Percentiles rank a stretch among this genome's conserved stretches.
phyloP scores from a whole-genome alignment of 2,797 vertebrate species.

The Argentina silus region DNA sequence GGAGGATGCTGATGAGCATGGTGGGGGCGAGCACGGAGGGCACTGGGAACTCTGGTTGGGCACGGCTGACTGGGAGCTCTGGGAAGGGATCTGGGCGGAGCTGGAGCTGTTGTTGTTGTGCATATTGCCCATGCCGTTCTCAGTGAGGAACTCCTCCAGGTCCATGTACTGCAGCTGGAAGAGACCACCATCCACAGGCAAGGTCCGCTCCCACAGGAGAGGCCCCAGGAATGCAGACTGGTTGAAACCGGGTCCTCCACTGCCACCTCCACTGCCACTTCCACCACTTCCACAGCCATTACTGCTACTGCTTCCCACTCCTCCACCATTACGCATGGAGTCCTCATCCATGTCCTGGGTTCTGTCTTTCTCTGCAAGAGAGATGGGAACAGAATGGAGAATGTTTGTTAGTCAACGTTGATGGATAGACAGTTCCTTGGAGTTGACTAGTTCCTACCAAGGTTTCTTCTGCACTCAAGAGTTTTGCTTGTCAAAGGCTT shows the following conservation, averaged over 20 bases:
- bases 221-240: slow-evolving; percentile 84
- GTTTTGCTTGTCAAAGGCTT: background rate
- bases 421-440: background rate
- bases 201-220: slow-evolving; percentile 88
- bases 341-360: slow-evolving; percentile 77
- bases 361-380: slow-evolving; percentile 75
- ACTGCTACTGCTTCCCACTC: slow-evolving; percentile 53
- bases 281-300: slow-evolving; percentile 47
- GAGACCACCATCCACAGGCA: slow-evolving; percentile 85
- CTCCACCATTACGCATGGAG: slow-evolving; percentile 70
- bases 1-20: slow-evolving; percentile 74
- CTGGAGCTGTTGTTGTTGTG: slow-evolving; percentile 80
- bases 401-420: slow-evolving; percentile 1
- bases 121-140: slow-evolving; percentile 86
- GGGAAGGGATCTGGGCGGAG: slow-evolving; percentile 82
- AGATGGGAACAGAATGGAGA: slow-evolving; percentile 19
- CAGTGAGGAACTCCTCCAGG: slow-evolving; percentile 91
- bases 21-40: slow-evolving; percentile 77
- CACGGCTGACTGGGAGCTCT: slow-evolving; percentile 80
- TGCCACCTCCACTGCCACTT: slow-evolving; percentile 60
- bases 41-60: slow-evolving; percentile 85
- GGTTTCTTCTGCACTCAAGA: background rate
- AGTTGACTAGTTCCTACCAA: background rate
- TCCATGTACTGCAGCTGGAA: slow-evolving; percentile 94
- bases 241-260: slow-evolving; percentile 64